Base-by-base conservation (phyloP, 2,888 invertebrate species). In the Luperina nickerlii region DNA sequence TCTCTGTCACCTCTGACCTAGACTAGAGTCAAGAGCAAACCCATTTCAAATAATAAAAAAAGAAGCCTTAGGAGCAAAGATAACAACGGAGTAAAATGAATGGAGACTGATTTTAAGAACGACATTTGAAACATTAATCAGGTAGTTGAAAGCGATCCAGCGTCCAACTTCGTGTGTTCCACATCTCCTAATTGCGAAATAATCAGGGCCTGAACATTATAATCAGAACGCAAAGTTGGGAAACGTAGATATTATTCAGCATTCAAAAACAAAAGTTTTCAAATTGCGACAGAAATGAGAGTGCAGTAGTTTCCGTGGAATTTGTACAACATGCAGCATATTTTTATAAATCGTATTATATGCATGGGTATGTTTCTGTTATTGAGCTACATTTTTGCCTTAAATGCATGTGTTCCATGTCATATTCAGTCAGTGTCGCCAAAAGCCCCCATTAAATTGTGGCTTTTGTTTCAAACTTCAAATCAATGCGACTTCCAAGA, bases 161-260 rank as follows among this genome's bases (percentile, higher is more conserved):
- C 65, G 27, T 78, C 62, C 68, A 74, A 68, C n/a, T 63, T 48
- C 42, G 42, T 74, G 18, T 67, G 79, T 71, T 78, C 77, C 60
- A 54, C 27, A 68, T 83, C 60, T 76, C 67, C 54, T 76, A 57
- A 79, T 79, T 78, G 73, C 60, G 13, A 70, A 76, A 70, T 77
- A 77, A 81, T 84, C 71, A 74, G 76, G 20, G 27, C 75, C 48
- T 54, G 45, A 73, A 70, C 73, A 75, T 62, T 81, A 32, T 42
- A 54, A 42, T 75, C 81, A n/a, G n/a, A 68, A 24, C 42, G 75
- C 54, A 62, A 85, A 82, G 70, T 88, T 88, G 65, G 38, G 24
- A 38, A 63, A 60, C 38, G 38, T 66, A 70, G 71, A 76, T 69
- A 73, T 78, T 76, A 66, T 79, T 66, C 74, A 69, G 20, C 54